Evolutionary conservation across 2,113 vertebrate genomes (phyloP), one percentile per base, ranked within the genome.

Genomic region (Cebus imitator): DNA sequence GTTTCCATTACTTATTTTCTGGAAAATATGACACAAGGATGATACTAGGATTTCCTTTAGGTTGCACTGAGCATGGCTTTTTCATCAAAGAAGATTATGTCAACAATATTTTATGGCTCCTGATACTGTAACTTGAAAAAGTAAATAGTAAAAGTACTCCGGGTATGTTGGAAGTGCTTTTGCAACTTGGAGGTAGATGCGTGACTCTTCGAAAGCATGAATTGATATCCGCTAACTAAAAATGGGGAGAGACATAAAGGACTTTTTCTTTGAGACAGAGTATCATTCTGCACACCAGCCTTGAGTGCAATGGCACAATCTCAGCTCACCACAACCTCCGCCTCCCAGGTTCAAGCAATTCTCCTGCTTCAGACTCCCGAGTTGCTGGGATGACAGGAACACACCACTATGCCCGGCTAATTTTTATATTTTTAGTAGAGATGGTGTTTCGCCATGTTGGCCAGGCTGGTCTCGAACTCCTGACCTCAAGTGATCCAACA

Each of bases 101-200:
- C 90, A 92, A 94, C 61, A 96, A 18, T 92, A 50, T 82, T 89
- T 97, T 97, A 96, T 97, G 78, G 58, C 45, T 92, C 27, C 58
- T 92, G 81, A 85, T 90, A 64, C 30, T 84, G 27, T 78, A 78
- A 91, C 43, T 90, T 96, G 64, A 57, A 79, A 96, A 95, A 88
- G 83, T 82, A 92, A 97, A 94, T 88, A 93, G 58, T 64, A 61
- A 88, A 92, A 72, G 68, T 82, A 79, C 68, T 87, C 84, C 1
- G 35, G 80, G 76, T 83, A 79, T 87, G 9, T 76, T 85, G 58
- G 73, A 82, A 87, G 58, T 91, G n/a, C 27, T 79, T 93, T 91
- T n/a, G 68, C 66, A 97, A 89, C 10, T 21, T 82, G 27, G 72
- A 93, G 37, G 43, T n/a, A 82, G 75, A 58, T 6, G 8, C 23